A percentile compares a stretch with the other conserved stretches of the same genome.
Conservation (phyloP, 2,113 vertebrate species). For the Pavo muticus region DNA sequence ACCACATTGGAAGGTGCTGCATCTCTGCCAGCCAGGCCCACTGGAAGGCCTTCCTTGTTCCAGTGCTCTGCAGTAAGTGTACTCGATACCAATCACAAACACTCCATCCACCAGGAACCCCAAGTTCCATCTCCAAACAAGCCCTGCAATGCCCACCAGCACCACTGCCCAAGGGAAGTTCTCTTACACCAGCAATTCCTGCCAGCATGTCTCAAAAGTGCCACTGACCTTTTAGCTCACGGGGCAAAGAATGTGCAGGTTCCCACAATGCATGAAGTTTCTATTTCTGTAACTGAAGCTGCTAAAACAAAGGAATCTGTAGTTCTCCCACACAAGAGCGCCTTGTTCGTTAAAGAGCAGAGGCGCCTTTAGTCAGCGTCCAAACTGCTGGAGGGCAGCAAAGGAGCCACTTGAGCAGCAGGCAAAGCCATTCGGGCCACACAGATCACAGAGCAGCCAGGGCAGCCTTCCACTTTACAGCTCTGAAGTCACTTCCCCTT, state of each 20-base stretch:
- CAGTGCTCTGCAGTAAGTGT: rapidly evolving
- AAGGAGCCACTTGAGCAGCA: neutral
- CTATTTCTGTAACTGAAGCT: neutral
- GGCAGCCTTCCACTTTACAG: neutral
- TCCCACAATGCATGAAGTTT: neutral
- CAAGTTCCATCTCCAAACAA: neutral
- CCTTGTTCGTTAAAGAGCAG: neutral
- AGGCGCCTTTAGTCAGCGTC: neutral
- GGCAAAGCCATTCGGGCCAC: neutral
- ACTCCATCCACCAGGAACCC: neutral
- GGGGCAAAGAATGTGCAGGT: neutral
- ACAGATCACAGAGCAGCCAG: neutral
- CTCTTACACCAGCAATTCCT: neutral
- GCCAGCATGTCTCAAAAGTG: neutral
- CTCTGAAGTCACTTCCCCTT: neutral
- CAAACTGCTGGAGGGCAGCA: neutral
- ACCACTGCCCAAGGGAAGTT: neutral
- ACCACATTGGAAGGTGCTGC: neutral
- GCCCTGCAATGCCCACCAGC: neutral
- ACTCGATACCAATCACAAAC: neutral
- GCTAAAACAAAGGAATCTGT: neutral
- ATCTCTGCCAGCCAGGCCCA: neutral
- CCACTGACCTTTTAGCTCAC: neutral
- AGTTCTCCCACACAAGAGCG: neutral
- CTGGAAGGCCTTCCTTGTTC: neutral